Base-by-base conservation (phyloP, 2,888 invertebrate species). In the Tipula confusa region DNA sequence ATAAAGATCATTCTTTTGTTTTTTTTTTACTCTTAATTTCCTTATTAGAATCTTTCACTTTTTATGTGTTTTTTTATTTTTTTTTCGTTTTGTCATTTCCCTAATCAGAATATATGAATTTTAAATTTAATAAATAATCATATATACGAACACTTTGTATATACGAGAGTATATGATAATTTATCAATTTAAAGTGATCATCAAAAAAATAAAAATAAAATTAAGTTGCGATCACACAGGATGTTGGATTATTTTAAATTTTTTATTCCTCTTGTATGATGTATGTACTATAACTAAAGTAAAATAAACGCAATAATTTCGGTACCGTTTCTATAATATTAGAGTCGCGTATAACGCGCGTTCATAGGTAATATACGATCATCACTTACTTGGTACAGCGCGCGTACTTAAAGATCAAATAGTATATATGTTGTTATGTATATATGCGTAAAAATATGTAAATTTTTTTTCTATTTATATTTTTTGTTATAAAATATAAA, bases 21-120 rank as follows among this genome's bases (percentile, higher is more conserved):
- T 43, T 15, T 11, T 18, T 43, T 43, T 64, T 64, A 64, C 24
- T 64, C 64, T 64, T 64, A 64, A 64, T 64, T 64, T 64, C 64
- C 64, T 64, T 64, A 64, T 64, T 64, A 64, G 64, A 64, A 64
- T 64, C 64, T 64, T 64, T 64, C 64, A 64, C 64, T 64, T 64
- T 64, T 64, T 24, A 6, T 64, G n/a, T n/a, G n/a, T n/a, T n/a
- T n/a, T n/a, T n/a, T n/a, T n/a, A n/a, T n/a, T 33, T 3, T 24
- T 24, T 64, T 64, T 64, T 64, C 64, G 18, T 64, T 64, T 18
- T 18, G 64, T 64, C 64, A 64, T 64, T 64, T 64, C 64, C 64
- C 64, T 64, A 64, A 64, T 64, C 64, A 64, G 64, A 64, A 64
- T 64, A 64, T 64, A 64, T 64, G 64, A 64, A 64, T 64, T 64